Evolutionary conservation across 2,888 invertebrate genomes (phyloP).

Genomic region (Pardosa pseudoannulata): DNA sequence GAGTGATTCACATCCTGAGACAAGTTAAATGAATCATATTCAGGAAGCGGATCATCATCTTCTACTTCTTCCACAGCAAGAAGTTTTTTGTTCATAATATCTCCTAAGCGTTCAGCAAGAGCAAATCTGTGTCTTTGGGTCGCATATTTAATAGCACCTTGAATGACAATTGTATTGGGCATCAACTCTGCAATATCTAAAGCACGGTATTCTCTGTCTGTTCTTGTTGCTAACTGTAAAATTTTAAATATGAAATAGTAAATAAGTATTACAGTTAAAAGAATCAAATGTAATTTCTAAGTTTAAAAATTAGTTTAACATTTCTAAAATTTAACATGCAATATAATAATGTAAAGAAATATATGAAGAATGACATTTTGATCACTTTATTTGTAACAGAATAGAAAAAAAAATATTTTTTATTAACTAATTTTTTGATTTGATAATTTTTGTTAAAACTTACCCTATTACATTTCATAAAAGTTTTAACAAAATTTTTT

Average conservation of each 20-base stretch:
- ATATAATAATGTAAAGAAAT: too few species aligned
- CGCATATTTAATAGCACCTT: slow-evolving; percentile 92
- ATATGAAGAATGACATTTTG: too few species aligned
- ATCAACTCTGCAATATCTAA: slow-evolving; percentile 90
- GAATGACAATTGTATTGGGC: slow-evolving; percentile 86
- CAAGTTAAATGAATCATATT: not conserved
- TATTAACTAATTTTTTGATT: too few species aligned
- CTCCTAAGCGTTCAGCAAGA: slow-evolving; percentile 86
- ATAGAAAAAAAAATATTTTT: too few species aligned
- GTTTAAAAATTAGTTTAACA: too few species aligned
- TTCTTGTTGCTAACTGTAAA: slow-evolving; percentile 86
- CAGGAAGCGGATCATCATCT: slow-evolving; percentile 57
- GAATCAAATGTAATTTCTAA: too few species aligned
- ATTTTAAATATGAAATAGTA: too few species aligned
- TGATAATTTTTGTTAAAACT: too few species aligned
- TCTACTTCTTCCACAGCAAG: slow-evolving; percentile 71
- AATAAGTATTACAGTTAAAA: too few species aligned
- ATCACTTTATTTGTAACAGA: too few species aligned
- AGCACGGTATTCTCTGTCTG: slow-evolving; percentile 90
- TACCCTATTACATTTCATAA: too few species aligned
- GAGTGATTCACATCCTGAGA: not conserved
- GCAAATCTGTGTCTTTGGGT: slow-evolving; percentile 86
- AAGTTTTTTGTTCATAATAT: slow-evolving; percentile 79
- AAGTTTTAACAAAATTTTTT: too few species aligned
- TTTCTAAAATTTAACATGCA: not conserved